Percentiles rank a stretch among this genome's conserved stretches.
These are phyloP conservation scores for Zosterops pallidus DNA, from an alignment of 2,113 vertebrate species.

Conservation along the genomic window DNA sequence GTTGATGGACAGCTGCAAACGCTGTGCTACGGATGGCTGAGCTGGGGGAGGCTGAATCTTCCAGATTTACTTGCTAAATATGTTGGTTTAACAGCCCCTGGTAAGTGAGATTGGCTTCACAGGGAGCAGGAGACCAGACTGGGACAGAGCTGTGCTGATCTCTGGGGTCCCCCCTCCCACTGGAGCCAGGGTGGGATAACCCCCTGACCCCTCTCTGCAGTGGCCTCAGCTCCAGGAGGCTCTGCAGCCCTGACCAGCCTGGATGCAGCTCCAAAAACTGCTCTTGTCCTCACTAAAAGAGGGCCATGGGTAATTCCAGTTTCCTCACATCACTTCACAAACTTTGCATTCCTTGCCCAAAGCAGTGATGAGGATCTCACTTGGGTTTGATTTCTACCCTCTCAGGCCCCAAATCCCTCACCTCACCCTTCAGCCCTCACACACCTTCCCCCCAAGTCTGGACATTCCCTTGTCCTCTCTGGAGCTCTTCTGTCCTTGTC, in stretches of 20 bases:
- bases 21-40: not conserved
- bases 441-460: not conserved
- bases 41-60: not conserved
- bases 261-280: not conserved
- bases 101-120: not conserved
- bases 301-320: not conserved
- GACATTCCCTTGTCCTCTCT: not conserved
- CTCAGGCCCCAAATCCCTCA: not conserved
- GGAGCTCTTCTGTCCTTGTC: not conserved
- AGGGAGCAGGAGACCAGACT: not conserved
- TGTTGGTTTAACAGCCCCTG: not conserved
- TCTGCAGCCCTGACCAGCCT: not conserved
- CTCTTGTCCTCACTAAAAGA: not conserved
- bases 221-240: not conserved
- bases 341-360: not conserved
- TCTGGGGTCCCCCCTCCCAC: not conserved
- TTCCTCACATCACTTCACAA: not conserved
- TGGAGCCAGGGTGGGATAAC: rapidly evolving
- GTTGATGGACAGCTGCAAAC: slow-evolving; percentile 37
- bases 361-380: not conserved
- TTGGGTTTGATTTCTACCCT: not conserved
- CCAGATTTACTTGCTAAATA: not conserved
- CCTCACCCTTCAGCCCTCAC: not conserved
- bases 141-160: not conserved
- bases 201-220: not conserved